These are phyloP conservation scores for Typhlichthys eigenmanni DNA, from an alignment of 2,797 vertebrate species.

Conservation along the genomic window DNA sequence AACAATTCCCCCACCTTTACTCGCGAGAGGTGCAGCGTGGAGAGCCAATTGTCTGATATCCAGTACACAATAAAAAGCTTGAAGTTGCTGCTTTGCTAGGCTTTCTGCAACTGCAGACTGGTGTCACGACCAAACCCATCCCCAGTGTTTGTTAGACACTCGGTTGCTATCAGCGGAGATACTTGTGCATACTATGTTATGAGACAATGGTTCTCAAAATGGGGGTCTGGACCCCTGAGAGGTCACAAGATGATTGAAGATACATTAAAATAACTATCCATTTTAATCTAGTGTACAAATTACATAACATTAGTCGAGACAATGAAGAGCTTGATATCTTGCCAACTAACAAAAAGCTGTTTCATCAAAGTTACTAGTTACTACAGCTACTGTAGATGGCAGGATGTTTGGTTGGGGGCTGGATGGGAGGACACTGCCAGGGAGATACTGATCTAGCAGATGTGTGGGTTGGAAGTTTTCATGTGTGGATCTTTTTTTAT, in stretches of 20 bases:
- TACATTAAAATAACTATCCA: too few species aligned
- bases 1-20: slow-evolving; percentile 57
- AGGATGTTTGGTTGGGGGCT: slow-evolving; percentile 13
- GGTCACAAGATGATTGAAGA: too few species aligned
- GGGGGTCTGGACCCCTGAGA: too few species aligned
- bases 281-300: too few species aligned
- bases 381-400: slow-evolving; percentile 22
- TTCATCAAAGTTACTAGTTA: neutral
- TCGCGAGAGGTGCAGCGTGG: slow-evolving; percentile 40
- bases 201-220: too few species aligned
- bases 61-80: slow-evolving; percentile 52
- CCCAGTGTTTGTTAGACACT: slow-evolving; percentile 4
- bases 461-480: neutral
- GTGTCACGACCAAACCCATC: slow-evolving; percentile 26
- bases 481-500: neutral
- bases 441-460: neutral
- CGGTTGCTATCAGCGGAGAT: slow-evolving; percentile 12
- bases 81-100: slow-evolving; percentile 12
- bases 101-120: slow-evolving; percentile 43
- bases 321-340: too few species aligned
- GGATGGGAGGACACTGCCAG: too few species aligned
- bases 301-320: too few species aligned
- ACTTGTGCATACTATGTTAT: neutral
- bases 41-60: slow-evolving; percentile 62
- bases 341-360: neutral